Conservation (phyloP, 2,797 vertebrate species). For the Crypturellus tataupa region DNA sequence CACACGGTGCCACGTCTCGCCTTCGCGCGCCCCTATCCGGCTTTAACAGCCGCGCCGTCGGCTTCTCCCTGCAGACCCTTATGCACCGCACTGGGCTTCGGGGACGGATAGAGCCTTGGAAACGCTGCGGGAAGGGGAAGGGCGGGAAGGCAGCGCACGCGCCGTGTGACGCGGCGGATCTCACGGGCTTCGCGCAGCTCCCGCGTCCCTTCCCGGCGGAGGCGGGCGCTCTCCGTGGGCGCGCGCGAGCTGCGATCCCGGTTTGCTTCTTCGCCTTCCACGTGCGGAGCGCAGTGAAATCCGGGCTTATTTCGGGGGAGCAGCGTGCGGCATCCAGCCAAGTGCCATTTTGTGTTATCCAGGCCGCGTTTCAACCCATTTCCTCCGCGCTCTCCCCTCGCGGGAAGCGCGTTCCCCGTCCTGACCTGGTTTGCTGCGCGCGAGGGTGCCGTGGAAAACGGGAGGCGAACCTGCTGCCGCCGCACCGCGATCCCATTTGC, state of each 20-base stretch:
- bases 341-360: constrained; percentile 4
- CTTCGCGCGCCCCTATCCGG: no score
- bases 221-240: neutral
- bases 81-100: neutral
- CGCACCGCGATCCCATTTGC: neutral
- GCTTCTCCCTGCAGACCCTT: neutral
- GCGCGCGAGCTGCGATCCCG: neutral
- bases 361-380: constrained; percentile 47
- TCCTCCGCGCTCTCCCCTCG: accelerated
- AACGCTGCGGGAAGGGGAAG: neutral
- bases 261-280: neutral
- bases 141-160: neutral
- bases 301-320: neutral
- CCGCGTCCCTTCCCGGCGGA: neutral
- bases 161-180: neutral
- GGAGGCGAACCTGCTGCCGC: no score
- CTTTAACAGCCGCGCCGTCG: neutral
- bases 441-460: neutral
- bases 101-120: neutral
- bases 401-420: neutral
- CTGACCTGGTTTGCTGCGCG: constrained; percentile 50
- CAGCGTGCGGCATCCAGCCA: neutral
- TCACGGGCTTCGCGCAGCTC: neutral
- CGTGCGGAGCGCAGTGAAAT: accelerated
- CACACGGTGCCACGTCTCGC: neutral